Conservation (phyloP, 1,140 invertebrate species). For the Prorops nasuta region DNA sequence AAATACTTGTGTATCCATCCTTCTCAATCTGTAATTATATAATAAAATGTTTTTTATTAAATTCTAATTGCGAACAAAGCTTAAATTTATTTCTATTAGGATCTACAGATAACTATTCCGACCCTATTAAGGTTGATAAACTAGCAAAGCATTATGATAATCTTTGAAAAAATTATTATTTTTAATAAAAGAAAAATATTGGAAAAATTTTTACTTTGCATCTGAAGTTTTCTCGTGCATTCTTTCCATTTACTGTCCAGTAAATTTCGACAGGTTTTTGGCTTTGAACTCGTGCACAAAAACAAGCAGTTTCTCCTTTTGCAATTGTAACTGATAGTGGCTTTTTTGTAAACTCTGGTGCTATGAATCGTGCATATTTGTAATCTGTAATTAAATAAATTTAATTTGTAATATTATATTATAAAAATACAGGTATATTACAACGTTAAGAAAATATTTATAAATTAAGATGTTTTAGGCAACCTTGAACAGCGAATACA, state of each 20-base stretch:
- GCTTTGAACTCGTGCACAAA: constrained; percentile 48
- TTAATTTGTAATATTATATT: background rate
- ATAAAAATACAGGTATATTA: background rate
- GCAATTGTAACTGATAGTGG: constrained; percentile 44
- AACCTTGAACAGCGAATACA: constrained; percentile 59
- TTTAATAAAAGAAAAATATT: too few relatives aligned
- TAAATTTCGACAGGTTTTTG: constrained; percentile 38
- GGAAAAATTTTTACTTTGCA: too few relatives aligned
- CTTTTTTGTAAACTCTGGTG: constrained; percentile 48
- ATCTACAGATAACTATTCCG: too few relatives aligned
- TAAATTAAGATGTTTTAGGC: background rate
- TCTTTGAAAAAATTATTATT: too few relatives aligned
- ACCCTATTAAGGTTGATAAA: too few relatives aligned
- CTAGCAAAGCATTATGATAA: too few relatives aligned
- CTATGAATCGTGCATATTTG: constrained; percentile 28
- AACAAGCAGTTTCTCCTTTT: constrained; percentile 46
- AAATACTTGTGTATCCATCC: constrained; percentile 54
- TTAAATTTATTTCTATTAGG: background rate
- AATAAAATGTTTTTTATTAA: background rate
- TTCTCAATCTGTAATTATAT: constrained; percentile 51
- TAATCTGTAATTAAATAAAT: constrained; percentile 28
- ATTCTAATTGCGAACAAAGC: background rate
- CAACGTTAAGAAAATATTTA: background rate
- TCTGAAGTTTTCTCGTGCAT: constrained; percentile 33
- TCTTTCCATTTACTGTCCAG: constrained; percentile 54